Evolutionary conservation across 2,888 invertebrate genomes (phyloP).

Genomic region (Deroplatys truncata): DNA sequence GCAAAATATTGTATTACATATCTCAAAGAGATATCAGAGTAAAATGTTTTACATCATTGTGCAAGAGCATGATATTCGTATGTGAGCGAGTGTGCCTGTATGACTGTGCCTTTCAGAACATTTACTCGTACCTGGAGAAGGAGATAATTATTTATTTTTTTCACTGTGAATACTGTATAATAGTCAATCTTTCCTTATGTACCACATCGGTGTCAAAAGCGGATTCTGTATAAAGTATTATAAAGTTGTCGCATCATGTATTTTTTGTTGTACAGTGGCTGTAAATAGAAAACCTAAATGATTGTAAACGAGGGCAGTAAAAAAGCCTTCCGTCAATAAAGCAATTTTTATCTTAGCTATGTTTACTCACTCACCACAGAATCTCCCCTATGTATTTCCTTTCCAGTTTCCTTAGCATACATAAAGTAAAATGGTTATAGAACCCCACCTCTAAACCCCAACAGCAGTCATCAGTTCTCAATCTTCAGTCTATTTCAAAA

Average conservation of each 20-base stretch:
- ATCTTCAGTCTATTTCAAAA: no score
- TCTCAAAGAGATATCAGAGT: background rate
- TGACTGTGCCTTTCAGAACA: background rate
- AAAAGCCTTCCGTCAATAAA: background rate
- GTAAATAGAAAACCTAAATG: background rate
- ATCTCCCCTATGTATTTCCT: no score
- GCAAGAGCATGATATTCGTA: background rate
- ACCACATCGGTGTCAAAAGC: background rate
- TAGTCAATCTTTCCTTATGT: slow-evolving; percentile 12
- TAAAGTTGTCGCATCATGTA: background rate
- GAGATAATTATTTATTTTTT: slow-evolving; percentile 38
- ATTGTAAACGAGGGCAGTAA: background rate
- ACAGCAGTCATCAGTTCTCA: no score
- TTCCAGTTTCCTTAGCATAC: no score
- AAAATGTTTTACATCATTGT: background rate
- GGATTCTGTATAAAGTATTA: background rate
- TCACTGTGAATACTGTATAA: slow-evolving; percentile 42
- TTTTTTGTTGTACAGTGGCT: background rate
- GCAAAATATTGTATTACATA: background rate
- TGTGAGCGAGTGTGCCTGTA: background rate
- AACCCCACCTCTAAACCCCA: no score
- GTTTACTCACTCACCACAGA: background rate
- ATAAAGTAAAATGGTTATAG: no score
- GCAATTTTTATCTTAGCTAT: background rate
- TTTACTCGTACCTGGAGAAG: slow-evolving; percentile 46